phyloP scores from a whole-genome alignment of 2,888 invertebrate species.

The Tillus elongatus region DNA sequence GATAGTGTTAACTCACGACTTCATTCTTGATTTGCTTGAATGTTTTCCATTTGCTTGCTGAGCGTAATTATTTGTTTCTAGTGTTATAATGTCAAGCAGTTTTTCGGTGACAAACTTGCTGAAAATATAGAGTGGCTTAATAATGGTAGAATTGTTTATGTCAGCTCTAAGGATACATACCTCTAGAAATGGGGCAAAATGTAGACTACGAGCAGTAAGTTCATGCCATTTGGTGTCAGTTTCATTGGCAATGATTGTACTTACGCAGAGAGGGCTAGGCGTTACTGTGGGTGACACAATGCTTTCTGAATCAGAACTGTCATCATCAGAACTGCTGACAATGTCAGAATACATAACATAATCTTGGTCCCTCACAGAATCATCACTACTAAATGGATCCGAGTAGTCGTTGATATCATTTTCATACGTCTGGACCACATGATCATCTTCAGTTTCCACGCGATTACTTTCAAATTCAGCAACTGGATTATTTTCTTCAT shows the following conservation, averaged over 20 bases:
- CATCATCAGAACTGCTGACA: slow-evolving; percentile 2
- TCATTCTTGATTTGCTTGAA: background rate
- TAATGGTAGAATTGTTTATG: background rate
- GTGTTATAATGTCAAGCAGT: background rate
- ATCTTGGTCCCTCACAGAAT: background rate
- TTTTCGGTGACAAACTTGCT: background rate
- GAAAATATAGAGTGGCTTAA: background rate
- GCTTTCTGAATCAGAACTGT: background rate
- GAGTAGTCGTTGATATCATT: too few relatives aligned
- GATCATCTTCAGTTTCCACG: too few relatives aligned
- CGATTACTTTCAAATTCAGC: too few relatives aligned
- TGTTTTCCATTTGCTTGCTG: background rate
- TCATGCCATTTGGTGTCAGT: background rate
- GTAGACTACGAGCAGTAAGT: background rate
- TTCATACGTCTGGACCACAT: too few relatives aligned
- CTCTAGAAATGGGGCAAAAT: too few relatives aligned
- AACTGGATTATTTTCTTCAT: too few relatives aligned
- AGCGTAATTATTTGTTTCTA: slow-evolving; percentile 1
- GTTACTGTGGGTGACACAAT: too few relatives aligned
- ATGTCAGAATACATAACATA: background rate
- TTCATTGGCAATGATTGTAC: background rate
- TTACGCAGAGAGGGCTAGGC: too few relatives aligned
- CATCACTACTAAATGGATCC: slow-evolving; percentile 1
- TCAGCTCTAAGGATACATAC: too few relatives aligned
- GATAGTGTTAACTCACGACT: slow-evolving; percentile 3